Conservation (phyloP, 2,797 vertebrate genomes). For the Lemur catta region DNA sequence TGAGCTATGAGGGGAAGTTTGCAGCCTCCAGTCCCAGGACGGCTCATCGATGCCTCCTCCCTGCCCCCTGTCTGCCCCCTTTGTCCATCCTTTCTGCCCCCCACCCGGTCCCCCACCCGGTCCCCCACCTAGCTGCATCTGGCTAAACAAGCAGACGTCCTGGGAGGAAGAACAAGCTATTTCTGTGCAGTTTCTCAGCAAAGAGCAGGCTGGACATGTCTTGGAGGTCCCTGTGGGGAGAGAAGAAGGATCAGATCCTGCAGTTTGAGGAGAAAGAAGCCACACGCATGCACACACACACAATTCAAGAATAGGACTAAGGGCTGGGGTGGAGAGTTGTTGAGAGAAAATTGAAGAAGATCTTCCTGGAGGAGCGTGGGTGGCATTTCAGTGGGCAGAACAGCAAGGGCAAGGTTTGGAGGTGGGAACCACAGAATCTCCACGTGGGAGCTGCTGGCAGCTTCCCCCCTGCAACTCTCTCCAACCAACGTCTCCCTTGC, state of each 20-base stretch:
- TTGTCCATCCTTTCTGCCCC: background rate
- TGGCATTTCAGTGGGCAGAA: fast-evolving
- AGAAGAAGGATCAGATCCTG: background rate
- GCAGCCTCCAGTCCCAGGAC: background rate
- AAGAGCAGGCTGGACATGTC: background rate
- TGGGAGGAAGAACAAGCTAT: background rate
- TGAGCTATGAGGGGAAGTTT: background rate
- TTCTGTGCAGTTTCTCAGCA: background rate
- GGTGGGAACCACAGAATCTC: background rate
- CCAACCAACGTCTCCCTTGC: fast-evolving
- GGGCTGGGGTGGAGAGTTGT: fast-evolving
- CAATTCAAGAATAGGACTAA: background rate
- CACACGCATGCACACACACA: fast-evolving
- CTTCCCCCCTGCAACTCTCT: fast-evolving
- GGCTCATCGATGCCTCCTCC: background rate
- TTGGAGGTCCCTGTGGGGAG: background rate
- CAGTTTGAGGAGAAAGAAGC: background rate
- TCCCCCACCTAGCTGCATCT: constrained; percentile 7
- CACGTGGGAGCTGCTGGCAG: background rate
- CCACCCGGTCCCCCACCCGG: no score
- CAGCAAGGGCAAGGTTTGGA: no score
- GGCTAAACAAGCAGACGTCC: constrained; percentile 29
- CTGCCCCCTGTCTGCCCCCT: background rate
- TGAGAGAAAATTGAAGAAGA: background rate
- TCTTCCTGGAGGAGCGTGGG: background rate